Evolutionary conservation across 2,888 invertebrate genomes (phyloP).

Genomic region (Tethea ocularis): DNA sequence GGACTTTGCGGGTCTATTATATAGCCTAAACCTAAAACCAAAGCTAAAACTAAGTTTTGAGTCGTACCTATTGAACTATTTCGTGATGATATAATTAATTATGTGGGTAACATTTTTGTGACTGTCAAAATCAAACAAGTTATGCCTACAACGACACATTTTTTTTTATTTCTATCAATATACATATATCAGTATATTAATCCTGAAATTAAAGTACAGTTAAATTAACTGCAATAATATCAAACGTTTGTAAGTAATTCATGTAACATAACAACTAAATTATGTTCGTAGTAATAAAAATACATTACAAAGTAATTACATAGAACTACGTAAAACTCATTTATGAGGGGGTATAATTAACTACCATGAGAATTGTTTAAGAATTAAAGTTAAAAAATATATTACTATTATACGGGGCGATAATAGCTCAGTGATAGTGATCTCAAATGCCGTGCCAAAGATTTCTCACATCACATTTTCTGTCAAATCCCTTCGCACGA

Average conservation of each 20-base stretch:
- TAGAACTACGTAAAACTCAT: background rate
- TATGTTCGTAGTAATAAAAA: background rate
- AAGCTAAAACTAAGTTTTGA: slow-evolving; percentile 7
- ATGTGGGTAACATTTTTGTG: background rate
- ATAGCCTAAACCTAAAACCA: too few species aligned
- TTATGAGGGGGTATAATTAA: too few species aligned
- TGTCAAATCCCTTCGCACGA: too few species aligned
- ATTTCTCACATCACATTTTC: too few species aligned
- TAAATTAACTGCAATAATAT: background rate
- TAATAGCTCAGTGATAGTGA: too few species aligned
- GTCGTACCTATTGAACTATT: slow-evolving; percentile 3
- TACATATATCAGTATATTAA: background rate
- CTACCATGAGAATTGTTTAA: background rate
- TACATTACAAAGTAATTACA: background rate
- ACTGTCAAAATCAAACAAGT: too few species aligned
- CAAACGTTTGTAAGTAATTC: background rate
- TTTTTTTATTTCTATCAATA: too few species aligned
- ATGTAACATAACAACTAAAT: background rate
- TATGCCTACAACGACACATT: too few species aligned
- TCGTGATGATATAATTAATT: background rate
- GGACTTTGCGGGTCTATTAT: slow-evolving; percentile 22
- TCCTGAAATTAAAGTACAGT: background rate
- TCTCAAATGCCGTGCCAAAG: too few species aligned
- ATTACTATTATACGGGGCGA: too few species aligned
- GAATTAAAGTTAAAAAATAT: background rate